Percentiles rank a stretch among this genome's conserved stretches.
These are phyloP conservation scores for Oreochromis spilurus DNA, from an alignment of 2,113 vertebrate species.

Conservation along the genomic window DNA sequence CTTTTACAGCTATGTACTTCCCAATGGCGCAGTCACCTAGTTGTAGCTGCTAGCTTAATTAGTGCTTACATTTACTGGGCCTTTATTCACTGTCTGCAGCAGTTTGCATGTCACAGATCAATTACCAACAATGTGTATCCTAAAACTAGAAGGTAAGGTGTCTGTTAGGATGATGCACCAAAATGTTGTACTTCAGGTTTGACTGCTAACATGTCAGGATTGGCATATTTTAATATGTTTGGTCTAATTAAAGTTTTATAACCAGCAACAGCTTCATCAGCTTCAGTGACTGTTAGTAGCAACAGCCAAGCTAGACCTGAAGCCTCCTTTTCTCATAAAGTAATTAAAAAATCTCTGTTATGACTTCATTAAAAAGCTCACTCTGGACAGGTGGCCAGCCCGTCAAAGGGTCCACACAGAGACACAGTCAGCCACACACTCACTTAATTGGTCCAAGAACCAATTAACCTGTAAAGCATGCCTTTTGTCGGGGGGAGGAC, in stretches of 20 bases:
- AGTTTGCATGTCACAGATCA: background rate
- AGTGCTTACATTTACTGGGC: background rate
- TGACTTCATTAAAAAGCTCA: background rate
- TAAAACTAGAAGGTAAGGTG: background rate
- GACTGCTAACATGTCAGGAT: background rate
- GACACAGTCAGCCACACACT: background rate
- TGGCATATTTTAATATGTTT: background rate
- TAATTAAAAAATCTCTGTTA: background rate
- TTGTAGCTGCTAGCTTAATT: background rate
- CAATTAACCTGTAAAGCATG: background rate
- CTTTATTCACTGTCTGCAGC: background rate
- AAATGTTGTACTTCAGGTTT: background rate
- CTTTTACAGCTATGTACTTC: background rate
- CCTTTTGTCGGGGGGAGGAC: background rate
- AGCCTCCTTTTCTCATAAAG: background rate
- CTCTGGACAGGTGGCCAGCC: background rate
- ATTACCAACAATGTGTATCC: background rate
- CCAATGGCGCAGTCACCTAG: background rate
- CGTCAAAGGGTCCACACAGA: background rate
- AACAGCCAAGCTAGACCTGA: background rate
- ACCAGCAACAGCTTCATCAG: background rate
- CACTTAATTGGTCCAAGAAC: background rate
- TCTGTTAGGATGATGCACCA: background rate
- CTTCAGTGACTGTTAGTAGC: background rate
- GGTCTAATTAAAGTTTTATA: background rate